Evolutionary conservation across 2,113 vertebrate genomes (phyloP), one percentile per base, ranked within the genome.

Genomic region (Paedocypris sp.): DNA sequence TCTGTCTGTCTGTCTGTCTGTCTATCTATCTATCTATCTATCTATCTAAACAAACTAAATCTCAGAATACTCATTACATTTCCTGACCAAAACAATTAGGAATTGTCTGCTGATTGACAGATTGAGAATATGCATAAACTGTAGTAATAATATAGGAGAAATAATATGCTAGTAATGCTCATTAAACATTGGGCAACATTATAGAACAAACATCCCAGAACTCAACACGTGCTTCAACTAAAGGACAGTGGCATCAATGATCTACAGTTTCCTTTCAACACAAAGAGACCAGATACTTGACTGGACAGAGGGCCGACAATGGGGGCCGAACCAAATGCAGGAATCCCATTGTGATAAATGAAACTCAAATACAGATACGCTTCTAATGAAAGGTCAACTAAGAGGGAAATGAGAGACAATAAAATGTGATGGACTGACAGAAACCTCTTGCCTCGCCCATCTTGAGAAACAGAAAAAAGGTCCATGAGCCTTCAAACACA

Each of bases 381-480:
- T 13, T 16, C 36, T 25, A 6, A 38, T 15, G 12, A 26, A 4
- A 19, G 13, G 41, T 45, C 18, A 32, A 19, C n/a, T n/a, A 36
- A 59, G 29, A 31, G 35, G 36, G 15, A 4, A 32, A 20, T 15
- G 33, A 39, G 22, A 39, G 43, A 49, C 60, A 42, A 35, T 62
- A 43, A 38, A 19, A 41, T 12, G 6, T 60, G 66, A 35, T 15
- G 16, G 23, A 31, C n/a, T 59, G 46, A 66, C 13, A 59, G 69
- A 41, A 48, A 64, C 41, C 6, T 61, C 41, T 36, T 36, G 61
- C 66, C 64, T 74, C 67, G 66, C 69, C 61, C 64, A 53, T 64
- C 41, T 28, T 62, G 35, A 42, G 9, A 20, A 43, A 26, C 35
- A 18, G 32, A 39, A 33, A 29, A n/a, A 13, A 46, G 13, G 31